Conservation (phyloP, 1,140 invertebrate species). For the Muscidifurax raptorellus region DNA sequence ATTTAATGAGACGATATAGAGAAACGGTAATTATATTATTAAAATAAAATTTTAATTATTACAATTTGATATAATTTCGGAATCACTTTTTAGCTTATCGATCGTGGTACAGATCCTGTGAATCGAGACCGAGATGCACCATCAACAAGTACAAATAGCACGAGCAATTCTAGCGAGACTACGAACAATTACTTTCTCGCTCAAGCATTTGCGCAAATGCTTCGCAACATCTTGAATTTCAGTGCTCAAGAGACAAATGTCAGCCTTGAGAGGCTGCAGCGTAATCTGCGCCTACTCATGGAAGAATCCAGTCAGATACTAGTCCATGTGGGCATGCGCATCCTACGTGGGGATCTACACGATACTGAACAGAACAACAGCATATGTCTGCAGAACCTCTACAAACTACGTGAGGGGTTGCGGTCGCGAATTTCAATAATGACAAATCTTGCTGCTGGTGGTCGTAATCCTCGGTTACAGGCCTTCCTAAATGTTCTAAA, state of each 20-base stretch:
- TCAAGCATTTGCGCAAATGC: conserved; percentile 54
- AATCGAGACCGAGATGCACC: conserved; percentile 66
- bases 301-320: conserved; percentile 48
- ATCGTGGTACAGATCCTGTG: conserved; percentile 81
- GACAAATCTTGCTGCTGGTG: conserved; percentile 34
- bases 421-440: conserved; percentile 53
- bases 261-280: conserved; percentile 55
- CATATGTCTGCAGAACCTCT: conserved; percentile 54
- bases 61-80: conserved; percentile 20
- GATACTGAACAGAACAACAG: conserved; percentile 56
- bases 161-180: conserved; percentile 20
- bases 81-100: conserved; percentile 49
- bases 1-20: conserved; percentile 49
- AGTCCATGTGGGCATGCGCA: conserved; percentile 49
- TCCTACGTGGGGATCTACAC: conserved; percentile 55
- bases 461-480: conserved; percentile 47
- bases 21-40: conserved; percentile 66
- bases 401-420: conserved; percentile 57
- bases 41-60: conserved; percentile 49
- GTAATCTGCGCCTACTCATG: conserved; percentile 52
- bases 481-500: conserved; percentile 56
- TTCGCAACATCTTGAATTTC: conserved; percentile 57
- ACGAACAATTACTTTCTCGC: conserved; percentile 21
- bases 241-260: conserved; percentile 57
- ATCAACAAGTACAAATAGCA: conserved; percentile 38